phyloP scores from a whole-genome alignment of 1,140 invertebrate genomes.

The Drosophila sproati region DNA sequence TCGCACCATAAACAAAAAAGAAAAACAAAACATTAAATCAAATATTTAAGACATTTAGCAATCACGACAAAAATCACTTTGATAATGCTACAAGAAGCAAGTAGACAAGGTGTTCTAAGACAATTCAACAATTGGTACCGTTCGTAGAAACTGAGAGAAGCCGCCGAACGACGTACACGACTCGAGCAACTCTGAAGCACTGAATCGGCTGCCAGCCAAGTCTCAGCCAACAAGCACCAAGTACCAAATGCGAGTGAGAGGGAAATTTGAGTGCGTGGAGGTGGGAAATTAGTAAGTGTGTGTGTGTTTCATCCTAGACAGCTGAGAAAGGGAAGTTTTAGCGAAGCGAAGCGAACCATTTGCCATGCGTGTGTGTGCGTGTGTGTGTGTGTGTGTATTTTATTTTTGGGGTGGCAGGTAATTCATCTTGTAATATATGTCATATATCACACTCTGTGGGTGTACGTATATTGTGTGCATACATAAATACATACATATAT shows the following conservation, averaged over 20 bases:
- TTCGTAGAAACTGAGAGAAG: not conserved
- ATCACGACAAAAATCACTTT: constrained; percentile 5
- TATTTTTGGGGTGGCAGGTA: constrained; percentile 55
- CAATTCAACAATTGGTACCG: constrained; percentile 8
- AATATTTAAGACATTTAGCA: not conserved
- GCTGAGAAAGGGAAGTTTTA: constrained; percentile 56
- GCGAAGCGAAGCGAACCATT: constrained; percentile 26
- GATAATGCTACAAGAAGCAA: constrained; percentile 1
- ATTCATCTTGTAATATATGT: constrained; percentile 61
- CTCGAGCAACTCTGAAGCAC: constrained; percentile 51
- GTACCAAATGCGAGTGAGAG: constrained; percentile 25
- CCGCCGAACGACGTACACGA: constrained; percentile 36
- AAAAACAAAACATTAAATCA: constrained; percentile 14
- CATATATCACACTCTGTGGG: constrained; percentile 41
- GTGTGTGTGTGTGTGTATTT: constrained; percentile 21
- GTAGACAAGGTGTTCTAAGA: constrained; percentile 5
- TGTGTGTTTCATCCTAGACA: constrained; percentile 21
- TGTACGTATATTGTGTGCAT: not conserved
- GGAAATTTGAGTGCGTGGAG: constrained; percentile 43
- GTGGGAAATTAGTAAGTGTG: constrained; percentile 25
- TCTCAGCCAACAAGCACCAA: constrained; percentile 22
- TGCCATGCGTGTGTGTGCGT: not conserved
- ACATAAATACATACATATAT: not conserved
- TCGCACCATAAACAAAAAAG: constrained; percentile 5
- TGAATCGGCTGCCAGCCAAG: constrained; percentile 31